These are phyloP conservation scores for Orthosia cruda DNA, from an alignment of 2,888 invertebrate species.

Conservation along the genomic window DNA sequence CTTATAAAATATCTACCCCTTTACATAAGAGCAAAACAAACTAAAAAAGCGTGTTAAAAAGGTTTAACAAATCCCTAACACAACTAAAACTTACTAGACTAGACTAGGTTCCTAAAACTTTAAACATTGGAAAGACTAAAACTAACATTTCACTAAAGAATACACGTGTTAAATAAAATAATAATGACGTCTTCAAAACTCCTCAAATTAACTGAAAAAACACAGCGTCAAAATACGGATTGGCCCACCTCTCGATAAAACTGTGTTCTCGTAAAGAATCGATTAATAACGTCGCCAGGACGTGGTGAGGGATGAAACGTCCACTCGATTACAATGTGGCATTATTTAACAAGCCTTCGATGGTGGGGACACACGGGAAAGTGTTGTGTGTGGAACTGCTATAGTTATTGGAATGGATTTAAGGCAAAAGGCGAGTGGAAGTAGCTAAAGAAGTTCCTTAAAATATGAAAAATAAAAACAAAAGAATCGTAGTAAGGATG, in stretches of 20 bases:
- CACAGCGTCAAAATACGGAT: background rate
- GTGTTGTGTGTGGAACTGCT: background rate
- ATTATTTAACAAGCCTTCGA: constrained; percentile 72
- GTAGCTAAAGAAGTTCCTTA: too few relatives aligned
- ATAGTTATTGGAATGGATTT: background rate
- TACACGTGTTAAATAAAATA: background rate
- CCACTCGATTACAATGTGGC: constrained; percentile 75
- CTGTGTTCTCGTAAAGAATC: constrained; percentile 63
- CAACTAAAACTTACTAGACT: background rate
- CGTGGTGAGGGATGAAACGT: constrained; percentile 72
- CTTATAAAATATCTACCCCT: background rate
- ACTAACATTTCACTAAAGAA: background rate
- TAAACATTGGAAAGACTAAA: background rate
- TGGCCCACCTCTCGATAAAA: constrained; percentile 39
- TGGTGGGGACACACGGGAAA: constrained; percentile 8
- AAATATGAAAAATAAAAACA: too few relatives aligned
- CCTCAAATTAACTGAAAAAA: constrained; percentile 35
- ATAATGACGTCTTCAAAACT: constrained; percentile 8
- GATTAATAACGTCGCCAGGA: constrained; percentile 73
- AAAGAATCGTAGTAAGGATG: too few relatives aligned
- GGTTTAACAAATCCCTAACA: background rate
- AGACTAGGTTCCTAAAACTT: background rate
- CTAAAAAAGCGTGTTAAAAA: too few relatives aligned
- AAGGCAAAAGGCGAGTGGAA: too few relatives aligned
- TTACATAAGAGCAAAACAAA: background rate